Base-by-base conservation (phyloP, 2,113 vertebrate genomes). In the Orientallactaga bullata region DNA sequence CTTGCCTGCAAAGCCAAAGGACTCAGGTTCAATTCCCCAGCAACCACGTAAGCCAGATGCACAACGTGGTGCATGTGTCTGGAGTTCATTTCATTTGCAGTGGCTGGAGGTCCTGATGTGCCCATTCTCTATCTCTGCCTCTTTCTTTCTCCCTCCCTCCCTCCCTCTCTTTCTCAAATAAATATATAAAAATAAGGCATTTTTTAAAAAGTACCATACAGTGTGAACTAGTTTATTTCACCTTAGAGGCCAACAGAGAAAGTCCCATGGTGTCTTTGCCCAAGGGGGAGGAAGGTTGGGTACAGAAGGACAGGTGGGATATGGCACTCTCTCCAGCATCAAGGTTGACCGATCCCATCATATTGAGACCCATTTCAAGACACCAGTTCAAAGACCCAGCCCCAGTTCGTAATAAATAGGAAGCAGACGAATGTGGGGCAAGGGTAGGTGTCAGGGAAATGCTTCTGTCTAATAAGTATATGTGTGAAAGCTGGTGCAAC, bases 241-340 rank as follows among this genome's bases (percentile, higher is more conserved):
- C 12, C 10, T 55, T 55, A 15, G 55, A 55, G 7, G 2, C 11
- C 55, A 55, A 7, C 12, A 68, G 12, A n/a, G 15, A 68, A 68
- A 26, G 13, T 28, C 32, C 13, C 66, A 10, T 68, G 65, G 65
- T 28, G 10, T 9, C 23, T 12, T 5, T 28, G 66, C 9, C 11
- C 68, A 71, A 35, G n/a, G 15, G n/a, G 23, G 30, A 32, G 10
- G 72, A 10, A 12, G 37, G 16, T 24, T 32, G 28, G 4, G 13
- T 0, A 8, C 4, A 1, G 5, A 26, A 7, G 32, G 4, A 3
- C 26, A 30, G 32, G 21, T 35, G 3, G 30, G 71, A 21, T 13
- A n/a, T 30, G 35, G 51, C 28, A 39, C 47, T 91, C 26, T 0
- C 21, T 30, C 39, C 0, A 12, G 42, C 79, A 88, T 42, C 26